Evolutionary conservation across 2,888 invertebrate genomes (phyloP), one percentile per base, ranked within the genome.

Genomic region (Apantesis nais): DNA sequence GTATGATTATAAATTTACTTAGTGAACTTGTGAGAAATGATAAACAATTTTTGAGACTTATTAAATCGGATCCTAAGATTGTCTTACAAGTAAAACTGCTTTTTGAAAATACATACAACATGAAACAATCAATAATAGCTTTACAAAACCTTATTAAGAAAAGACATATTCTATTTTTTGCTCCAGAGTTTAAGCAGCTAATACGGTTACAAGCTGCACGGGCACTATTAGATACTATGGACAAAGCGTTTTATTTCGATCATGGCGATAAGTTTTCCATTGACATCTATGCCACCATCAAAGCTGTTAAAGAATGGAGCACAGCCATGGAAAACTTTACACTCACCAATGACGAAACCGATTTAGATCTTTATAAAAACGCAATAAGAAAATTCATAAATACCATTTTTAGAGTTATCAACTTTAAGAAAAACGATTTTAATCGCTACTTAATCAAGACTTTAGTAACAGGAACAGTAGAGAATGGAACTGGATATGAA

Each of bases 21-120:
- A 58, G 66, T 41, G 58, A 66, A 11, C n/a, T 66, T 29, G 58
- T 66, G 3, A 66, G 66, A 66, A 58, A 58, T 9, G 58, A 66
- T 41, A 41, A 58, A 5, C 29, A 58, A 58, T 66, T 66, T 7
- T 41, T 66, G 8, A 66, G 29, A 12, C 39, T 66, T 29, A 29
- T 66, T 11, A 66, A 66, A 19, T 29, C 58, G 2, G 31, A 66
- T 25, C 29, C 41, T 19, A 29, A 58, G 22, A 58, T 7, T 11
- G 1, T 66, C 2, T 41, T 39, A 29, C 29, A 19, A 5, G 58
- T 66, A 12, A 66, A 58, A 41, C 39, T 39, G 22, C 39, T 39
- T 37, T 66, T 66, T 19, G 39, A 29, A 12, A 58, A 66, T 16
- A 58, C 39, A 39, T 58, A 58, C 3, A 25, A 58, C 8, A 41